Base-by-base conservation (phyloP, 1,140 invertebrate genomes). In the Micrasema longulum region DNA sequence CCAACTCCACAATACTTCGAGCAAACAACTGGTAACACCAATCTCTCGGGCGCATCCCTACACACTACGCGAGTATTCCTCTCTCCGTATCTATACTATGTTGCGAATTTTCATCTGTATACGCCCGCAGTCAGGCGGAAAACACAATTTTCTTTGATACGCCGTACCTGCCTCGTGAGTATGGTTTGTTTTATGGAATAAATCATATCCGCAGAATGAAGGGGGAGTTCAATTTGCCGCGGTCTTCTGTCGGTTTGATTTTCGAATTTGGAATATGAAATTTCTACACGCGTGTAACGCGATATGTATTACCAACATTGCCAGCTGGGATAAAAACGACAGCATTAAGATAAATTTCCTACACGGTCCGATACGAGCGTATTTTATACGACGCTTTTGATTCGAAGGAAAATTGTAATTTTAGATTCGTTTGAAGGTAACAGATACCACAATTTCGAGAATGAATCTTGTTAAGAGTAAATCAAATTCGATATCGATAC, bases 141-240 rank as follows among this genome's bases (percentile, higher is more conserved):
- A 74, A 74, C 73, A 26, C 73, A 74, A 74, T 74, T 74, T 74
- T 74, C 73, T 74, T 74, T 74, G 73, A 74, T 74, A 74, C 69
- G 64, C 64, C 69, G 66, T 74, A 74, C 73, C 73, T 71, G 73
- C 48, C 55, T 74, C 69, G 64, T 74, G 73, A 74, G 71, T 74
- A 74, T 65, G 69, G 69, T 74, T 71, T 74, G 73, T 74, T 74
- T 74, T 71, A 74, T 68, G 71, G 65, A 67, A 71, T 66, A 71
- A 68, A 64, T 74, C 64, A 57, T 70, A 64, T 65, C 66, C 65
- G 45, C 64, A 53, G 53, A 62, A 38, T 22, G 65, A 26, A 41
- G 35, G 43, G 57, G 57, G 38, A 47, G 45, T 63, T 71, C 73
- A 71, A 74, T 74, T 74, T 74, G 48, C 65, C 55, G 53, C 43